Evolutionary conservation across 2,113 vertebrate genomes (phyloP).

Genomic region (Crypturellus undulatus): DNA sequence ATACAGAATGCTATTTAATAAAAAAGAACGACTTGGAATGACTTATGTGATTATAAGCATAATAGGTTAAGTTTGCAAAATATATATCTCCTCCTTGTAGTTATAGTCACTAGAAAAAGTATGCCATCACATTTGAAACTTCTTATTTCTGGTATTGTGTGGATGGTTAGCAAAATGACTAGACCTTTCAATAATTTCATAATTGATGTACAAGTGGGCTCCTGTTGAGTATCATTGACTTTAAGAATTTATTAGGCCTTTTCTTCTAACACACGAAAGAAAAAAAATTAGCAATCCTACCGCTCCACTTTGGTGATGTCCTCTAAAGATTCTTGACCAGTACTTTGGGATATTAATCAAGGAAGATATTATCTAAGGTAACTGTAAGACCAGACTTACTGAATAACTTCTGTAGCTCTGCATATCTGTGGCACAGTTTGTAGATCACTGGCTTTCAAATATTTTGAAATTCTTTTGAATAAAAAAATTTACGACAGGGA

Average conservation of each 20-base stretch:
- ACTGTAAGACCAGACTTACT: not conserved
- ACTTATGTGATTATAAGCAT: not conserved
- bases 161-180: not conserved
- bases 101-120: not conserved
- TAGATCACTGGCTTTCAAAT: not conserved
- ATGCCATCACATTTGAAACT: not conserved
- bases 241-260: not conserved
- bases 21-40: conserved; percentile 22
- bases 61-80: conserved; percentile 6
- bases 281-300: not conserved
- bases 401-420: not conserved
- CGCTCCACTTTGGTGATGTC: conserved; percentile 3
- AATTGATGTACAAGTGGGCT: not conserved
- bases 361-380: not conserved
- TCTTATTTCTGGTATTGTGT: not conserved
- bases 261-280: not conserved
- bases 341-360: conserved; percentile 19
- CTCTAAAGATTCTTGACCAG: conserved; percentile 9
- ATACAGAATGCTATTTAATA: conserved; percentile 32
- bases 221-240: not conserved
- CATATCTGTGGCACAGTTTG: not conserved
- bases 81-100: not conserved
- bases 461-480: not conserved
- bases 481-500: not conserved
- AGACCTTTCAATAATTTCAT: conserved; percentile 33